These are phyloP conservation scores for Stenchaetothrips biformis DNA, from an alignment of 2,888 invertebrate genomes.

Conservation along the genomic window DNA sequence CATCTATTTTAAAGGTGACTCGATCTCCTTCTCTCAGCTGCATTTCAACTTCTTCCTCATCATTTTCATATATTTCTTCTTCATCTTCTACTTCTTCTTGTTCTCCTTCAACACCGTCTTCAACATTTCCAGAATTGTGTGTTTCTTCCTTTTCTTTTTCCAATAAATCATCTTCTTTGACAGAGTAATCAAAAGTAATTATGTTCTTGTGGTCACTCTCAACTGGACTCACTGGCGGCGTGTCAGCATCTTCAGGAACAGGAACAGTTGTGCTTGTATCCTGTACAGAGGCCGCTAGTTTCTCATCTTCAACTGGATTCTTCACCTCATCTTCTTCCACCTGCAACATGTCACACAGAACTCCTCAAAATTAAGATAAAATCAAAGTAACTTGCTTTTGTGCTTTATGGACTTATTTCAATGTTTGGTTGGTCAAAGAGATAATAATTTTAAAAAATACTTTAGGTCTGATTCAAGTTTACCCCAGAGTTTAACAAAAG, in stretches of 20 bases:
- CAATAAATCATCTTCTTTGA: not conserved
- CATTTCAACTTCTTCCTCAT: not conserved
- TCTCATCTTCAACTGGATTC: not conserved
- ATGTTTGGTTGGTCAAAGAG: not conserved
- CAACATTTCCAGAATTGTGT: not conserved
- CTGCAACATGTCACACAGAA: not conserved
- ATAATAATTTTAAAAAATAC: not conserved
- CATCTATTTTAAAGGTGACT: not conserved
- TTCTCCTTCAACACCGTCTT: not conserved
- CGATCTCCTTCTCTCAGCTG: not conserved
- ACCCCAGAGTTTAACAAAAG: not conserved
- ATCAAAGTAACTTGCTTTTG: not conserved
- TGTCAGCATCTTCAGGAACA: not conserved
- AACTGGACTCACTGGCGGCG: not conserved
- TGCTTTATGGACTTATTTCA: not conserved
- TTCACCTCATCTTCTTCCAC: slow-evolving; percentile 4
- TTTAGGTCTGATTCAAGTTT: too few species aligned
- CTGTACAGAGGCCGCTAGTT: not conserved
- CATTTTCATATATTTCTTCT: not conserved
- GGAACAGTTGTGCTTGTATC: not conserved
- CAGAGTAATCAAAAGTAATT: not conserved
- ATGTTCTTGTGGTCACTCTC: not conserved
- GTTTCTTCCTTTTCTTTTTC: not conserved
- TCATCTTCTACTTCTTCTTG: not conserved
- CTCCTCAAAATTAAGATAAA: not conserved